Evolutionary conservation across 2,888 invertebrate species (phyloP), one percentile per base, ranked within the genome.

Genomic region (Tridacna crocea): DNA sequence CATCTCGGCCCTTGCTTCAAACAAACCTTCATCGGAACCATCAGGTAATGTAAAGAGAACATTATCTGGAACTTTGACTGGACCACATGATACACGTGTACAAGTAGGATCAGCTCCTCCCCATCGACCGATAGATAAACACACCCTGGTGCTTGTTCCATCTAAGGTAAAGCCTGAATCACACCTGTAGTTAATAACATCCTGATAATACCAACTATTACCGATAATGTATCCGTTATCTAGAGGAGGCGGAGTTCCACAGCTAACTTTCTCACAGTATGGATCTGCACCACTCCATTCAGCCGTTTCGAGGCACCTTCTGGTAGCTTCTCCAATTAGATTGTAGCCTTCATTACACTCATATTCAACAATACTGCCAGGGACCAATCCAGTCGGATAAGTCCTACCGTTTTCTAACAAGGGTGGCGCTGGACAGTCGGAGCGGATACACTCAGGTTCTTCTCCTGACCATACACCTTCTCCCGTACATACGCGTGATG

Each of bases 391-490:
- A 51, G 60, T 66, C 4, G 83, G 83, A 13, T 63, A 70, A 10
- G 85, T 78, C 12, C 51, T 46, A 17, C 91, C 92, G 77, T 92
- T 85, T 22, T 81, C 77, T 15, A 93, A 74, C 3, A 72, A 66
- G 13, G 78, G 72, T 11, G 92, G 91, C 19, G 75, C 36, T 1
- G 85, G 86, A 80, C 92, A 92, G 22, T 77, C 84, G 19, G 80
- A 88, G 65, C 86, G 86, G n/a, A 83, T 84, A 87, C 94, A 94
- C 15, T 75, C 79, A 11, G 94, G 92, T 36, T 89, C 83, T 8
- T 84, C 80, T 15, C 90, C 90, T 60, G 89, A 91, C 94, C 94
- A 94, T 22, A 80, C 70, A 0, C 92, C 92, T 78, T 88, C 86
- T 2, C 81, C 88, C 13, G 88, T 84, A 86, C 94, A 94, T 17